Conservation (phyloP, 2,113 vertebrate species). For the Pedionomus torquatus region DNA sequence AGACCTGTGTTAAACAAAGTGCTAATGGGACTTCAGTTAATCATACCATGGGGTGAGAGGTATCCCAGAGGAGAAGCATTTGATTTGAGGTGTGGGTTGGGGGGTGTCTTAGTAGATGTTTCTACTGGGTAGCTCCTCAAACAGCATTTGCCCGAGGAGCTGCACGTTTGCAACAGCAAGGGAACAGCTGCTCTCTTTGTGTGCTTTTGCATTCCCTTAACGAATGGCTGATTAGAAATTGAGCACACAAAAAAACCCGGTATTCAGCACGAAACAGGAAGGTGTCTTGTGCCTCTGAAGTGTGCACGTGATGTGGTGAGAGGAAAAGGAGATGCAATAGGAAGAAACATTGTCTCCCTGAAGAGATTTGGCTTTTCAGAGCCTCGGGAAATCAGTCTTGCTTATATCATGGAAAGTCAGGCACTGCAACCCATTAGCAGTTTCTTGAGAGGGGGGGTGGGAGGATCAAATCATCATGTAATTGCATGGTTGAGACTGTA, state of each 20-base stretch:
- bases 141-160: not conserved
- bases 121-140: not conserved
- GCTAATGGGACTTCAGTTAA: not conserved
- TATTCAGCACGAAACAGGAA: constrained; percentile 63
- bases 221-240: constrained; percentile 69
- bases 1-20: not conserved
- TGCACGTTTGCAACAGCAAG: not conserved
- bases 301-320: not conserved
- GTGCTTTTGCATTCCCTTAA: constrained; percentile 39
- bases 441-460: not conserved
- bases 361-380: constrained; percentile 11
- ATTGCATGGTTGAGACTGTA: not conserved
- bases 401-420: not conserved
- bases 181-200: constrained; percentile 71
- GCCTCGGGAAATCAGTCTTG: not conserved
- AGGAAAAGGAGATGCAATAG: constrained; percentile 23
- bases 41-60: not conserved
- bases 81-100: not conserved
- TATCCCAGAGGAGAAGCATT: not conserved
- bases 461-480: not conserved
- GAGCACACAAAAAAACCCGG: constrained; percentile 23
- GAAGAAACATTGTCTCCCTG: not conserved
- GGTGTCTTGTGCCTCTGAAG: constrained; percentile 54
- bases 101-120: not conserved
- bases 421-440: not conserved